A percentile compares a stretch with the other conserved stretches of the same genome.
Evolutionary conservation across 2,113 vertebrate species (phyloP).

Genomic region (Platichthys stellatus): DNA sequence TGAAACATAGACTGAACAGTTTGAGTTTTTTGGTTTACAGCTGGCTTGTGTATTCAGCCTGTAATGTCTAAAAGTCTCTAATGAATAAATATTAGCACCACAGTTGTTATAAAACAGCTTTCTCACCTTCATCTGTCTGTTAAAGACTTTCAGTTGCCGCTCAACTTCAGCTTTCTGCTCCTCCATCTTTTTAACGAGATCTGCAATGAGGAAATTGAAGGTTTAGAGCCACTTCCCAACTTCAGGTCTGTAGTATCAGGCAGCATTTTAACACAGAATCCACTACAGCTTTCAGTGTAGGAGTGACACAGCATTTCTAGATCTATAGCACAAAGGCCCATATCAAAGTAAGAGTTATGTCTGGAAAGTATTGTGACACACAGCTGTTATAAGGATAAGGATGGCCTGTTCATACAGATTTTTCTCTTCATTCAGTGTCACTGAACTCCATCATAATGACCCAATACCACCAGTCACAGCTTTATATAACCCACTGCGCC

Average conservation of each 20-base stretch:
- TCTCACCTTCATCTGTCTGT: conserved; percentile 91
- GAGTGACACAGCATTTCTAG: not conserved
- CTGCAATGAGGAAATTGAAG: conserved; percentile 73
- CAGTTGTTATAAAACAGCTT: not conserved
- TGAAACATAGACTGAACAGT: not conserved
- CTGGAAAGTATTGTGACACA: too few species aligned
- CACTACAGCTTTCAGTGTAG: not conserved
- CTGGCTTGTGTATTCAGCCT: not conserved
- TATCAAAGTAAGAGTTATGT: not conserved
- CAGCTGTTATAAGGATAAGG: too few species aligned
- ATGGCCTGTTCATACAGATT: too few species aligned
- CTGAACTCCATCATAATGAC: too few species aligned
- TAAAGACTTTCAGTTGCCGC: conserved; percentile 88
- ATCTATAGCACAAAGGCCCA: not conserved
- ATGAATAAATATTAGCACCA: not conserved
- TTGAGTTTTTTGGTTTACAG: conserved; percentile 1
- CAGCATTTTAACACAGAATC: not conserved
- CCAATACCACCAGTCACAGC: too few species aligned
- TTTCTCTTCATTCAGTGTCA: too few species aligned
- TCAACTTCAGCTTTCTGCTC: conserved; percentile 92
- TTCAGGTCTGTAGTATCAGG: not conserved
- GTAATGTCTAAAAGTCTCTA: not conserved
- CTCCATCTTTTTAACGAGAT: conserved; percentile 89
- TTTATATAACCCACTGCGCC: too few species aligned
- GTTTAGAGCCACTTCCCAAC: conserved; percentile 6